phyloP scores from a whole-genome alignment of 2,888 invertebrate genomes.

The Machimus atricapillus region DNA sequence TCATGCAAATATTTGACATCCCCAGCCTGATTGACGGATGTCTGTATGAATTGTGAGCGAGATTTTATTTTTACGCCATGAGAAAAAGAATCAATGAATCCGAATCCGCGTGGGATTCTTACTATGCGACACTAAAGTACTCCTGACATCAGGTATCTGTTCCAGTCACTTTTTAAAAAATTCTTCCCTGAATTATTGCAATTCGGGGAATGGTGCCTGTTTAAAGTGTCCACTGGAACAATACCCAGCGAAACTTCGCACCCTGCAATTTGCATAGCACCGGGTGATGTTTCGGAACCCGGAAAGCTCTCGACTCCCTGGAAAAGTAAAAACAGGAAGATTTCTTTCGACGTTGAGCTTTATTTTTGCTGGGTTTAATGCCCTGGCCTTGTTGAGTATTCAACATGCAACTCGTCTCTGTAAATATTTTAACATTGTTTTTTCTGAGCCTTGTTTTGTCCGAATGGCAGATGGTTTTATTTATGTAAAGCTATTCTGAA shows the following conservation, averaged over 20 bases:
- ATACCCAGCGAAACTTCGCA: not conserved
- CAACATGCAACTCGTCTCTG: not conserved
- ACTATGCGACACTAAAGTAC: not conserved
- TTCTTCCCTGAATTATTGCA: not conserved
- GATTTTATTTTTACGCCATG: not conserved
- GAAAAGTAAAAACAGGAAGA: not conserved
- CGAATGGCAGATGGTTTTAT: not conserved
- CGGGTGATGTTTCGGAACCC: not conserved
- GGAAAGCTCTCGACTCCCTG: not conserved
- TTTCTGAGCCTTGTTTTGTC: not conserved
- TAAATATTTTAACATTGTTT: constrained; percentile 1
- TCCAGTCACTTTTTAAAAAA: not conserved
- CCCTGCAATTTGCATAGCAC: not conserved
- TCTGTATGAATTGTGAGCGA: constrained; percentile 8
- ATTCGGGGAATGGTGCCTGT: not conserved
- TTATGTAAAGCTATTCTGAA: not conserved
- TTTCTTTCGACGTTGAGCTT: not conserved
- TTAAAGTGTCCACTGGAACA: not conserved
- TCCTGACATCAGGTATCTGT: not conserved
- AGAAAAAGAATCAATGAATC: constrained; percentile 23
- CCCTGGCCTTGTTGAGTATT: not conserved
- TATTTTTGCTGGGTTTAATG: not conserved
- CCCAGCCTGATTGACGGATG: constrained; percentile 23
- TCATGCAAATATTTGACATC: constrained; percentile 33
- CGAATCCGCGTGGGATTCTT: not conserved